Conservation (phyloP, 2,888 invertebrate species). For the Endotricha flammealis region DNA sequence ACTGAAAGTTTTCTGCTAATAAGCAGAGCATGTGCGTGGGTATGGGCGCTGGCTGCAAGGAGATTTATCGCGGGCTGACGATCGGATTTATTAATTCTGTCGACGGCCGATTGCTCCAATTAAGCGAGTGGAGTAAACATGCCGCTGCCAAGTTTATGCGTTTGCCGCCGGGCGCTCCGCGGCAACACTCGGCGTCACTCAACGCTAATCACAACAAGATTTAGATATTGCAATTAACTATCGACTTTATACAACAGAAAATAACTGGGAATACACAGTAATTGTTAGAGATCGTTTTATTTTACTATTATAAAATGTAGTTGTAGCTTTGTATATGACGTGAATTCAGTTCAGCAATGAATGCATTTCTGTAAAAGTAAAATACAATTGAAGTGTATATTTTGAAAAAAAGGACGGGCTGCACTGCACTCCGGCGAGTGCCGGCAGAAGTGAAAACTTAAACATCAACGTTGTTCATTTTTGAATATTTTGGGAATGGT, state of each 20-base stretch:
- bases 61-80: constrained; percentile 54
- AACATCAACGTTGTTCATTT: no score
- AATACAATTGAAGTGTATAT: no score
- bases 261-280: no score
- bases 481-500: no score
- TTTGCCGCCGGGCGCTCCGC: constrained; percentile 25
- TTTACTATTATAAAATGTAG: no score
- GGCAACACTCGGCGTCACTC: constrained; percentile 43
- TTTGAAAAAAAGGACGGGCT: no score
- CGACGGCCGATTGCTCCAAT: constrained; percentile 65
- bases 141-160: constrained; percentile 56
- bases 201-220: constrained; percentile 40
- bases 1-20: constrained; percentile 11
- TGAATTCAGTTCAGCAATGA: no score
- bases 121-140: constrained; percentile 65
- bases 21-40: constrained; percentile 34
- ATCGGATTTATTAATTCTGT: constrained; percentile 70
- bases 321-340: no score
- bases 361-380: no score
- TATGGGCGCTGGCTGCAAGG: constrained; percentile 39
- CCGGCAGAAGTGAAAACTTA: no score
- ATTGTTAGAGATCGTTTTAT: no score
- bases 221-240: constrained; percentile 34
- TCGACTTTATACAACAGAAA: constrained; percentile 3
- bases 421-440: no score